Evolutionary conservation across 1,140 invertebrate species (phyloP).

Genomic region (Zelostemma sp.): DNA sequence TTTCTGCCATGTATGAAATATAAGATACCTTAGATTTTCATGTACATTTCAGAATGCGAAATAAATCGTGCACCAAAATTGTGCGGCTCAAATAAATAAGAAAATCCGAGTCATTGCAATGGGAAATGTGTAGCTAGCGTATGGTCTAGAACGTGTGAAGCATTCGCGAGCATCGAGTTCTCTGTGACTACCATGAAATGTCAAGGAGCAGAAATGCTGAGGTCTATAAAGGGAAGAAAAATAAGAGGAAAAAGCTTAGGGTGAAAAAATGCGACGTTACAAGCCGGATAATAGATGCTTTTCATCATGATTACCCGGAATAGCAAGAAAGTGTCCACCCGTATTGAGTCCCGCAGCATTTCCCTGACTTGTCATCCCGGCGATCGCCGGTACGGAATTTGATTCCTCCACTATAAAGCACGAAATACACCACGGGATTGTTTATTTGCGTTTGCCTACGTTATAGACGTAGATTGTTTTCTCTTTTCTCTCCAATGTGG

Average conservation of each 20-base stretch:
- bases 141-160: conserved; percentile 1
- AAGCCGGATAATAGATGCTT: conserved; percentile 40
- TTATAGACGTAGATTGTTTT: not conserved
- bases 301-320: conserved; percentile 72
- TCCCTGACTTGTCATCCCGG: conserved; percentile 59
- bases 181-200: conserved; percentile 1
- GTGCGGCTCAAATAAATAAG: not conserved
- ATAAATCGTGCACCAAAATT: too few relatives aligned
- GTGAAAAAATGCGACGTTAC: conserved; percentile 19
- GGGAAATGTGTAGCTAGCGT: not conserved
- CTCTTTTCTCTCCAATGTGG: not conserved
- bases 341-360: conserved; percentile 67
- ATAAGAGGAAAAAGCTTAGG: conserved; percentile 2
- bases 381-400: conserved; percentile 67
- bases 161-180: conserved; percentile 2
- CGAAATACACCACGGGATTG: conserved; percentile 53
- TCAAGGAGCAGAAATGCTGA: not conserved
- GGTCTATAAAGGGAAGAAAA: conserved; percentile 1
- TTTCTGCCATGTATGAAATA: too few relatives aligned
- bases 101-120: not conserved
- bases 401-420: conserved; percentile 73
- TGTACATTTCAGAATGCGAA: too few relatives aligned
- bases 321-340: conserved; percentile 79
- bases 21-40: too few relatives aligned
- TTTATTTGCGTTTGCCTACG: not conserved